phyloP scores from a whole-genome alignment of 2,888 invertebrate genomes.

The Cryptocephalus primarius region DNA sequence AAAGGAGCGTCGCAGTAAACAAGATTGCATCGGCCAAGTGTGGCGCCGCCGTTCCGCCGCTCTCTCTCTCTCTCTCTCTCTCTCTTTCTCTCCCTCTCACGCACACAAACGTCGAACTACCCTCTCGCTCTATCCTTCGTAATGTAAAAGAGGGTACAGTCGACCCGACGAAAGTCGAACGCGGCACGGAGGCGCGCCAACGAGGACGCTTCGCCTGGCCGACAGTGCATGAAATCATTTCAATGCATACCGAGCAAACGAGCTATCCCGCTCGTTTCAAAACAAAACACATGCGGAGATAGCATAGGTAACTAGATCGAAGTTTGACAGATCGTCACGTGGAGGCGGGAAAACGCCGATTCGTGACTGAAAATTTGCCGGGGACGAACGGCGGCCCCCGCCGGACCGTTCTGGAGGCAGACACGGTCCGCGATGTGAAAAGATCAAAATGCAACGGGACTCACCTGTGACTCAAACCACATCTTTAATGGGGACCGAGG shows the following conservation, averaged over 20 bases:
- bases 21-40: slow-evolving; percentile 29
- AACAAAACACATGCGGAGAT: slow-evolving; percentile 41
- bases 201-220: slow-evolving; percentile 24
- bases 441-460: slow-evolving; percentile 8
- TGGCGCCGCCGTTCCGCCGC: slow-evolving; percentile 34
- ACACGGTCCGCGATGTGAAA: too few species aligned
- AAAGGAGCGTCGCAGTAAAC: slow-evolving; percentile 24
- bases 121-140: slow-evolving; percentile 25
- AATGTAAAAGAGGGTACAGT: slow-evolving; percentile 33
- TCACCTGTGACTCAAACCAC: slow-evolving; percentile 40
- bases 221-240: slow-evolving; percentile 37
- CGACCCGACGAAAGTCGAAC: slow-evolving; percentile 22
- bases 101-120: slow-evolving; percentile 11
- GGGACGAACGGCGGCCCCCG: too few species aligned
- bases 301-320: slow-evolving; percentile 37
- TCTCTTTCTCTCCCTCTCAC: slow-evolving; percentile 9
- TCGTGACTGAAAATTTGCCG: slow-evolving; percentile 24
- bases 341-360: slow-evolving; percentile 21
- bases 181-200: slow-evolving; percentile 5
- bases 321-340: slow-evolving; percentile 39
- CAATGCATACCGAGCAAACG: slow-evolving; percentile 39
- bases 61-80: slow-evolving; percentile 22
- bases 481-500: slow-evolving; percentile 33
- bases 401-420: too few species aligned
- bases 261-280: slow-evolving; percentile 39